A percentile compares a stretch with the other conserved stretches of the same genome.
phyloP scores from a whole-genome alignment of 2,888 invertebrate species.

The Hylaea fasciaria region DNA sequence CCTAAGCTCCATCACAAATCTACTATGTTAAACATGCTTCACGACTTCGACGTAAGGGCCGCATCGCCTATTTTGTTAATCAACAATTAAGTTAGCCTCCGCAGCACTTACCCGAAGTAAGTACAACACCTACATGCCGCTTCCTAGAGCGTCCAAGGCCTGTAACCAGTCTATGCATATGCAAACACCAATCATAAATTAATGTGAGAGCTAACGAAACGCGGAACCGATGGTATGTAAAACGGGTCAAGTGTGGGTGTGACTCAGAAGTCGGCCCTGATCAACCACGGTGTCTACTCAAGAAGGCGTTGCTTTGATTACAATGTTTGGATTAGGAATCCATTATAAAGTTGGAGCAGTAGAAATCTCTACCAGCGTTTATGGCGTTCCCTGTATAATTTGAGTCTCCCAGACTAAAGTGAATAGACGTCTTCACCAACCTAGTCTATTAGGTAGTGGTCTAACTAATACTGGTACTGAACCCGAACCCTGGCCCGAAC shows the following conservation, averaged over 20 bases:
- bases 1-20: not conserved
- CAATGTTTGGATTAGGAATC: constrained; percentile 12
- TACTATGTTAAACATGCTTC: not conserved
- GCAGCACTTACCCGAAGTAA: constrained; percentile 25
- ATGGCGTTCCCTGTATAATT: no score
- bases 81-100: constrained; percentile 2
- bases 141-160: constrained; percentile 42
- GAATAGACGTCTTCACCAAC: no score
- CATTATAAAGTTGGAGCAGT: constrained; percentile 2
- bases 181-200: constrained; percentile 62
- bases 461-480: no score
- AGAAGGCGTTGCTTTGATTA: constrained; percentile 22
- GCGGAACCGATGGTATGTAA: constrained; percentile 61
- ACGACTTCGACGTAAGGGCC: not conserved
- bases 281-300: no score
- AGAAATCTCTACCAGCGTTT: no score
- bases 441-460: no score
- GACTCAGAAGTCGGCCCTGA: constrained; percentile 17
- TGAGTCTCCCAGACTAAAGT: no score
- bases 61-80: constrained; percentile 9
- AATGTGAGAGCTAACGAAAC: constrained; percentile 68
- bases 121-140: constrained; percentile 41
- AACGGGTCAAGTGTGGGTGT: constrained; percentile 55
- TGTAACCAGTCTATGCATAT: constrained; percentile 54
- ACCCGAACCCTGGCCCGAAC: no score